Evolutionary conservation across 2,888 invertebrate species (phyloP).

Genomic region (Drosophila flavopinicola): DNA sequence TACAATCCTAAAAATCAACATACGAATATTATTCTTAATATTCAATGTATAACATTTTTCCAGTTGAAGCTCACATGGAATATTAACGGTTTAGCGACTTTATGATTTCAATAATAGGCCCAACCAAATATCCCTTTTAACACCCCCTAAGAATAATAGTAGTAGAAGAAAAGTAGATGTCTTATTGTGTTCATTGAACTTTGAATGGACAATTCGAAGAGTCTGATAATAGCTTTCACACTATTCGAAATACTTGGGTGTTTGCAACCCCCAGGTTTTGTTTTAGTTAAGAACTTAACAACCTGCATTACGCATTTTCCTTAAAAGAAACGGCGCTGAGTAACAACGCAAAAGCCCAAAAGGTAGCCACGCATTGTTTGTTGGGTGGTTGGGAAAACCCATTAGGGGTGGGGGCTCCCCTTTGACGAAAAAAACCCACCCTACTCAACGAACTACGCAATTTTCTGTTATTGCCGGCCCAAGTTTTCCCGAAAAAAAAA

Average conservation of each 20-base stretch:
- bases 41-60: too few relatives aligned
- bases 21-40: too few relatives aligned
- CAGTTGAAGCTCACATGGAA: too few relatives aligned
- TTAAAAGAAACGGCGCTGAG: constrained; percentile 17
- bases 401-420: constrained; percentile 28
- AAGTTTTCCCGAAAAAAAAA: constrained; percentile 34
- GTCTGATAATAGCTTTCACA: constrained; percentile 1
- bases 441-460: constrained; percentile 61
- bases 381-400: constrained; percentile 62
- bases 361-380: constrained; percentile 19
- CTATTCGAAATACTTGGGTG: neutral
- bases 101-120: too few relatives aligned
- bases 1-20: too few relatives aligned
- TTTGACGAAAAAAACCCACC: constrained; percentile 45
- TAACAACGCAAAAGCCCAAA: constrained; percentile 53
- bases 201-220: constrained; percentile 10
- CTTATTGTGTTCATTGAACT: constrained; percentile 12
- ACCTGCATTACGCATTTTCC: constrained; percentile 56
- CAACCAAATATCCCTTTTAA: too few relatives aligned
- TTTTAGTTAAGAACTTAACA: constrained; percentile 9
- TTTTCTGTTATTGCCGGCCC: constrained; percentile 65
- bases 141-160: neutral
- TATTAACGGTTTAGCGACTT: too few relatives aligned
- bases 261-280: constrained; percentile 5
- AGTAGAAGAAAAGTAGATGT: neutral